Percentiles rank a stretch among this genome's conserved stretches.
These are phyloP conservation scores for Dipodomys stephensi DNA, from an alignment of 2,113 vertebrate genomes.

Conservation along the genomic window DNA sequence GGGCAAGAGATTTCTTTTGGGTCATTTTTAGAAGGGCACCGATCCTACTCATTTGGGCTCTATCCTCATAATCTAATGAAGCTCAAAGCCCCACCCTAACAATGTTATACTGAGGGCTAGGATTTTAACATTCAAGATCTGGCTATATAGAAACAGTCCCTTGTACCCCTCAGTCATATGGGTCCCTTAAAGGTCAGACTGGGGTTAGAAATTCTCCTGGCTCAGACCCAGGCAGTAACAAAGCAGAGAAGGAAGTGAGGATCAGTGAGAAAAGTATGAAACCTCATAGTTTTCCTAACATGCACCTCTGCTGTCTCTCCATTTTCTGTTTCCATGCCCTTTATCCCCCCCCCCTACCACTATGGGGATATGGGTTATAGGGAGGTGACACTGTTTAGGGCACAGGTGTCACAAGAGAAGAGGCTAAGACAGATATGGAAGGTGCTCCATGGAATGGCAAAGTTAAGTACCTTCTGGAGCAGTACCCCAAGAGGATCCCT, in stretches of 20 bases:
- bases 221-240: background rate
- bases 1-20: background rate
- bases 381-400: background rate
- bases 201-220: background rate
- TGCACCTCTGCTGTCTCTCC: background rate
- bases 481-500: too few species aligned
- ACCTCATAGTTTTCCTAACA: too few species aligned
- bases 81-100: background rate
- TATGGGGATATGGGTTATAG: too few species aligned
- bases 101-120: background rate
- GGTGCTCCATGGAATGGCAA: too few species aligned
- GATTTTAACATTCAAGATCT: background rate
- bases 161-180: background rate
- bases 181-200: background rate
- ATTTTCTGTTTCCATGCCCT: background rate
- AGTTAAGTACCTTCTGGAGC: background rate
- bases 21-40: background rate
- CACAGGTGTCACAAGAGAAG: background rate
- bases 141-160: background rate
- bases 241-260: background rate
- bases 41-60: background rate
- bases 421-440: rapidly evolving
- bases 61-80: background rate
- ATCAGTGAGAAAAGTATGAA: rapidly evolving
- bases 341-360: too few species aligned